These are phyloP conservation scores for Dryoscopus gambensis DNA, from an alignment of 2,113 vertebrate genomes.

Conservation along the genomic window DNA sequence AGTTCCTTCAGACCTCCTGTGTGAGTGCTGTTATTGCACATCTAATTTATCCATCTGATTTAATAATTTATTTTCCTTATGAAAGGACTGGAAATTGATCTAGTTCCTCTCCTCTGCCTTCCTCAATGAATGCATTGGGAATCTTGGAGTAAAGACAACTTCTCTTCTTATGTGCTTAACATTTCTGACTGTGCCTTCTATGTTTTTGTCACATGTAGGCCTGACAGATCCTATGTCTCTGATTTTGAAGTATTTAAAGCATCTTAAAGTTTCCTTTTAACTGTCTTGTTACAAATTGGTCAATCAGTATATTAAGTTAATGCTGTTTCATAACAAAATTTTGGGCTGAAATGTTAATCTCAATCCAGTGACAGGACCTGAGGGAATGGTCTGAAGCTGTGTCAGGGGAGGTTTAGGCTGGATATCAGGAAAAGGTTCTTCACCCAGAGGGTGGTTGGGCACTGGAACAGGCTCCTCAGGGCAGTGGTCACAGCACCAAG, in stretches of 20 bases:
- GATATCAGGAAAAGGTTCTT: neutral
- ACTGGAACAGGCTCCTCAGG: neutral
- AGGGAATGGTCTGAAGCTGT: neutral
- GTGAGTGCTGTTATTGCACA: neutral
- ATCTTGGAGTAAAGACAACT: neutral
- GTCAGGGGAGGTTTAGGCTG: neutral
- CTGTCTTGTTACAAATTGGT: rapidly evolving
- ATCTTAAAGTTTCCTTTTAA: neutral
- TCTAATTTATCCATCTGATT: neutral
- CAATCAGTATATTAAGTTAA: neutral
- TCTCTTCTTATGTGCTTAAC: neutral
- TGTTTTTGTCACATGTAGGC: neutral
- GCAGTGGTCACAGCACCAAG: neutral
- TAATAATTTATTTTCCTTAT: neutral
- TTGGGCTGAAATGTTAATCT: neutral
- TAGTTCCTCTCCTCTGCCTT: neutral
- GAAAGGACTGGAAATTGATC: neutral
- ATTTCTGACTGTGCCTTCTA: neutral
- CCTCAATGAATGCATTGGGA: neutral
- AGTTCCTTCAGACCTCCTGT: neutral
- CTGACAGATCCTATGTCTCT: neutral
- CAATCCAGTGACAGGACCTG: neutral
- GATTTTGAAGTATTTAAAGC: neutral
- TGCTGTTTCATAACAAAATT: neutral
- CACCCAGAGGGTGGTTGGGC: neutral